phyloP scores from a whole-genome alignment of 2,113 vertebrate genomes.

The Oriolus oriolus region DNA sequence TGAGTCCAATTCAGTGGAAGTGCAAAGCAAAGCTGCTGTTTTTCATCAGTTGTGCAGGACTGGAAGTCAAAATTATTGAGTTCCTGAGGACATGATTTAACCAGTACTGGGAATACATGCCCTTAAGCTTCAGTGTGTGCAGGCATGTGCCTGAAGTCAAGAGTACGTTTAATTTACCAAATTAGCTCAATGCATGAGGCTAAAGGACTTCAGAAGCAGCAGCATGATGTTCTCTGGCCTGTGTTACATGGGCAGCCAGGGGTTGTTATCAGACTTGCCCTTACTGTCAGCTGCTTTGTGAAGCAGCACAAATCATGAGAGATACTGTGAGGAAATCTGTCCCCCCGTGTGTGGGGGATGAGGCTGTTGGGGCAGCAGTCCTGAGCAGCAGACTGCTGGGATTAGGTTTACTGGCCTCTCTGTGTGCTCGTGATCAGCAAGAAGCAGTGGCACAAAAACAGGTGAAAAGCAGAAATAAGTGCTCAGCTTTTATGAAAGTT shows the following conservation, averaged over 20 bases:
- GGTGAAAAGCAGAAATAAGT: not conserved
- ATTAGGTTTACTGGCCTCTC: not conserved
- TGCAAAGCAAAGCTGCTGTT: not conserved
- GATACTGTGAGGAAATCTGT: not conserved
- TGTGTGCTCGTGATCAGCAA: not conserved
- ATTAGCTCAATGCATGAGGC: not conserved
- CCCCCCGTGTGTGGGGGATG: fast-evolving
- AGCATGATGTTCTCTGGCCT: not conserved
- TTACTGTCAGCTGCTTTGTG: not conserved
- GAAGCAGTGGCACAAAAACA: not conserved
- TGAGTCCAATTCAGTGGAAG: not conserved
- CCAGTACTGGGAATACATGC: not conserved
- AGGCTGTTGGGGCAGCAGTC: not conserved
- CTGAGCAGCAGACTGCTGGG: not conserved
- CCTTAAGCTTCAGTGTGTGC: not conserved
- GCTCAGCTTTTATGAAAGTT: not conserved
- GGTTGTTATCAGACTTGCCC: not conserved
- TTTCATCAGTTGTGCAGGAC: not conserved
- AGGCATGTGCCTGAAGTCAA: not conserved
- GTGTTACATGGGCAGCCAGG: not conserved
- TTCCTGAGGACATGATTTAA: not conserved
- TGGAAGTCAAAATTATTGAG: not conserved
- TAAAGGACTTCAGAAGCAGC: not conserved
- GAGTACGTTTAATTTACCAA: not conserved
- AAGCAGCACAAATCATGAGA: not conserved